Conservation (phyloP, 2,888 invertebrate genomes). For the Gerris lacustris region DNA sequence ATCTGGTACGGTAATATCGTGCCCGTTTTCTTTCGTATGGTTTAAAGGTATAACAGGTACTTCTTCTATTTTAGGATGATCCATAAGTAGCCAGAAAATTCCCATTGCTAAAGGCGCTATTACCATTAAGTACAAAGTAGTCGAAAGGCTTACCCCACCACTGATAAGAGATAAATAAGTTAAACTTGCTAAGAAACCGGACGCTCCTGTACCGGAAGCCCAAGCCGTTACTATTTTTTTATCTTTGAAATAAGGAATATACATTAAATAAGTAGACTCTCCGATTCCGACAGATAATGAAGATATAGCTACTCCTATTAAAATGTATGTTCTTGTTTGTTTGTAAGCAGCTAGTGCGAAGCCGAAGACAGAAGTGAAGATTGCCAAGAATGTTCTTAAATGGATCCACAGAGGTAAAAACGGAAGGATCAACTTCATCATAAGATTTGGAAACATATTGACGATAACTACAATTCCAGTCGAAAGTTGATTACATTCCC, state of each 20-base stretch:
- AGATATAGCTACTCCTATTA: constrained; percentile 57
- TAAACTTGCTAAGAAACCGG: constrained; percentile 64
- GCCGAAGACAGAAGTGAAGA: constrained; percentile 47
- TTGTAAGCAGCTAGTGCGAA: constrained; percentile 56
- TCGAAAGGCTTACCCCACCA: constrained; percentile 24
- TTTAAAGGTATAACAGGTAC: neutral
- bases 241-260: constrained; percentile 51
- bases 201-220: constrained; percentile 77
- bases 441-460: constrained; percentile 60
- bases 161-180: constrained; percentile 53
- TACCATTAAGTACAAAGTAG: constrained; percentile 25
- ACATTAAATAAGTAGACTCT: constrained; percentile 62
- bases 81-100: constrained; percentile 32
- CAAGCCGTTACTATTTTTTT: constrained; percentile 66
- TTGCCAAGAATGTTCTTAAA: constrained; percentile 47
- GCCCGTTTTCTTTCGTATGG: neutral
- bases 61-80: constrained; percentile 22
- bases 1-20: neutral
- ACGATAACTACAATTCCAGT: constrained; percentile 68
- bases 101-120: constrained; percentile 26
- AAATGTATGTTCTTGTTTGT: constrained; percentile 47
- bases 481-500: constrained; percentile 53
- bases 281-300: constrained; percentile 66
- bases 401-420: constrained; percentile 53
- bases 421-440: constrained; percentile 59